These are phyloP conservation scores for Elymnias hypermnestra DNA, from an alignment of 1,140 invertebrate species.

Conservation along the genomic window DNA sequence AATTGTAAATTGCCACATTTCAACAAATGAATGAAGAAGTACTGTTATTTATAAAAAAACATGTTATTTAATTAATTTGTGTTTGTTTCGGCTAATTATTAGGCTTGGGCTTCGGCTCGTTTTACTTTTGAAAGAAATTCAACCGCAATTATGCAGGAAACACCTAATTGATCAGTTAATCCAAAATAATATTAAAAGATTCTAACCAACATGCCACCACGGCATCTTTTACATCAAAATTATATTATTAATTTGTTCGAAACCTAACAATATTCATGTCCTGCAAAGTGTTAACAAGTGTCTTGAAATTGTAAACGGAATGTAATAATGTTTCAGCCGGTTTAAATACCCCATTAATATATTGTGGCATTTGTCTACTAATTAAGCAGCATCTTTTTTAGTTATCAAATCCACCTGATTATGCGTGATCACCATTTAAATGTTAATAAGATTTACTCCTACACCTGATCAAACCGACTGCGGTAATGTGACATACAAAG, in stretches of 20 bases:
- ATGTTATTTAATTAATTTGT: too few species aligned
- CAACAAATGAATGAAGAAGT: too few species aligned
- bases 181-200: too few species aligned
- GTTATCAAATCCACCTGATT: conserved; percentile 63
- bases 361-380: conserved; percentile 54
- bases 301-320: conserved; percentile 23
- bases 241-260: not conserved
- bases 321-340: conserved; percentile 31
- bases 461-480: conserved; percentile 58
- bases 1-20: too few species aligned
- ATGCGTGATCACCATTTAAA: conserved; percentile 72
- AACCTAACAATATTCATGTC: not conserved
- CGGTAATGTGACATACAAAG: conserved; percentile 13
- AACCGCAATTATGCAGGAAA: too few species aligned
- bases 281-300: conserved; percentile 47
- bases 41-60: too few species aligned
- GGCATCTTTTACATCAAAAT: too few species aligned
- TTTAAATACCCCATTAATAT: conserved; percentile 50
- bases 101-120: too few species aligned
- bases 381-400: conserved; percentile 57
- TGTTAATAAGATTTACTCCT: conserved; percentile 68
- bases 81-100: too few species aligned
- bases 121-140: too few species aligned
- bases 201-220: too few species aligned
- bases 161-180: too few species aligned